A percentile compares a stretch with the other conserved stretches of the same genome.
These are phyloP conservation scores for Lasioglossum zephyrum DNA, from an alignment of 2,888 invertebrate species.

Conservation along the genomic window DNA sequence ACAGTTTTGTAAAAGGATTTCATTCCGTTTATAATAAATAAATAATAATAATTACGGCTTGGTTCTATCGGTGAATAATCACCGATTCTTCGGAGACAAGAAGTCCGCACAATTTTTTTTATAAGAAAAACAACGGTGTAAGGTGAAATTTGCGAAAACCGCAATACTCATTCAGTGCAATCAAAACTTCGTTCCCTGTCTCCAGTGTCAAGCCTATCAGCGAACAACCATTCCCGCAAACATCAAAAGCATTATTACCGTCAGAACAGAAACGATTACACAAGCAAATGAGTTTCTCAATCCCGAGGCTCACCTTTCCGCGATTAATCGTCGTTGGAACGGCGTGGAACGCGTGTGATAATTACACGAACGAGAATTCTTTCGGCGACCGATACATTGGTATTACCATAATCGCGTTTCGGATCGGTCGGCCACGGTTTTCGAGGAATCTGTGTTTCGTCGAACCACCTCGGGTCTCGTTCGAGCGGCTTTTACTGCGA, in stretches of 20 bases:
- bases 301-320: background rate
- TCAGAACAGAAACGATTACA: background rate
- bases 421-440: slow-evolving; percentile 6
- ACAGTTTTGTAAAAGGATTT: too few relatives aligned
- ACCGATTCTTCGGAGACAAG: background rate
- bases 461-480: slow-evolving; percentile 8
- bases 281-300: background rate
- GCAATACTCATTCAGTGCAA: background rate
- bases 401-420: slow-evolving; percentile 18
- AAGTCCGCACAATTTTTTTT: too few relatives aligned
- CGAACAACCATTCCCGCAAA: background rate
- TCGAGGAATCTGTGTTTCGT: background rate
- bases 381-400: background rate
- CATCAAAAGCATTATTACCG: background rate
- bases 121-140: background rate
- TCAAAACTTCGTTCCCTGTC: background rate
- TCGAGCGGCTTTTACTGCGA: slow-evolving; percentile 39
- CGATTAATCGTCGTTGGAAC: background rate
- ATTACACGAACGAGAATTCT: background rate
- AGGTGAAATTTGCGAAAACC: background rate
- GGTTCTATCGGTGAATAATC: background rate
- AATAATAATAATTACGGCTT: background rate
- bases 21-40: too few relatives aligned
- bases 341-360: background rate
- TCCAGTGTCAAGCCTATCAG: background rate